phyloP scores from a whole-genome alignment of 2,113 vertebrate species.

The Syrmaticus mikado region DNA sequence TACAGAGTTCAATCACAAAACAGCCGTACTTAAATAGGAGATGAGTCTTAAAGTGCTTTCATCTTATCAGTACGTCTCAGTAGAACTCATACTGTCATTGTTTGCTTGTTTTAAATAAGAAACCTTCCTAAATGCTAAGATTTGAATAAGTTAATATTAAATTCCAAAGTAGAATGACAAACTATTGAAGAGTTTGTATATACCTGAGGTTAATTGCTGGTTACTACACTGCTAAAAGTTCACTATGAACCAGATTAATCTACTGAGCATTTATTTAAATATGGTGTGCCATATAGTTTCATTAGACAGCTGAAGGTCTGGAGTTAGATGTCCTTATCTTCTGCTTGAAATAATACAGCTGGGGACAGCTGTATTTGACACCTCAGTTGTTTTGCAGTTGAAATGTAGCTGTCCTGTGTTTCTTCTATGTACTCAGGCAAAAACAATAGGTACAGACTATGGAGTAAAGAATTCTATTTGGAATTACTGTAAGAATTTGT shows the following conservation, averaged over 20 bases:
- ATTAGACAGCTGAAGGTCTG: background rate
- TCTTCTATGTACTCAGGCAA: background rate
- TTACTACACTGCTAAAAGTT: background rate
- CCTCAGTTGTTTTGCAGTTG: background rate
- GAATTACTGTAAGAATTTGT: background rate
- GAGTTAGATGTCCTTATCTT: background rate
- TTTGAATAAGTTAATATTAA: slow-evolving; percentile 39
- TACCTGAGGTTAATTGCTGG: background rate
- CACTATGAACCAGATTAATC: background rate
- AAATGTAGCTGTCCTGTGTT: background rate
- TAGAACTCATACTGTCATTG: background rate
- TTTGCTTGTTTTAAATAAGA: slow-evolving; percentile 32
- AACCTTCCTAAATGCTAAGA: background rate
- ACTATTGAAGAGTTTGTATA: background rate
- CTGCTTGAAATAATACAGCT: background rate
- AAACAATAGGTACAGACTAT: background rate
- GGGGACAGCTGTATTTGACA: background rate
- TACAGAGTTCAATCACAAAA: background rate
- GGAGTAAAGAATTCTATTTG: background rate
- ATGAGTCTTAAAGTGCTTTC: background rate
- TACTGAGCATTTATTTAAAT: background rate
- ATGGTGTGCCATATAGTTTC: background rate
- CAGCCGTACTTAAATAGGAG: background rate
- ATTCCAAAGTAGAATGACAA: slow-evolving; percentile 9
- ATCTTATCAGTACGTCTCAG: background rate